These are phyloP conservation scores for Aplochiton taeniatus DNA, from an alignment of 2,797 vertebrate species.

Conservation along the genomic window DNA sequence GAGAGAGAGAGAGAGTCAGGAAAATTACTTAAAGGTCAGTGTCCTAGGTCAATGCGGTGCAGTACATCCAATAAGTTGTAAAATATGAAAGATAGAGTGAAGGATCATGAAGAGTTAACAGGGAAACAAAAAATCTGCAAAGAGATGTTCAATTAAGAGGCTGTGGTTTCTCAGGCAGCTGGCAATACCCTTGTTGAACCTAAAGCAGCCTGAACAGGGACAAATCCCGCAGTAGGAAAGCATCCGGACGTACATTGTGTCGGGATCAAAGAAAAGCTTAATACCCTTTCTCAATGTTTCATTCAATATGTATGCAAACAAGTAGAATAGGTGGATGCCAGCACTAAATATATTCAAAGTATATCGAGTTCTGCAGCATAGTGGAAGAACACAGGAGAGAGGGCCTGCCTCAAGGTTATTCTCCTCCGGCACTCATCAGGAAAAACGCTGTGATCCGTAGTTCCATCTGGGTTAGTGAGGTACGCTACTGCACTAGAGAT, in stretches of 20 bases:
- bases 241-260: constrained; percentile 40
- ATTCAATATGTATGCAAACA: constrained; percentile 47
- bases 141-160: constrained; percentile 27
- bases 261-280: constrained; percentile 55
- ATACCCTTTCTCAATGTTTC: constrained; percentile 42
- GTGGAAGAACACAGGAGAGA: background rate
- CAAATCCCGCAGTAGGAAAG: constrained; percentile 29
- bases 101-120: constrained; percentile 32
- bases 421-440: constrained; percentile 36
- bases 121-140: constrained; percentile 31
- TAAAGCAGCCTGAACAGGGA: constrained; percentile 18
- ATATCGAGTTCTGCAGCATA: constrained; percentile 3
- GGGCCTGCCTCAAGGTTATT: constrained; percentile 39
- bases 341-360: constrained; percentile 43
- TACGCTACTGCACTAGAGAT: constrained; percentile 25
- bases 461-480: constrained; percentile 20
- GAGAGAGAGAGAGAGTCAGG: background rate
- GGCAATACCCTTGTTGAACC: constrained; percentile 8
- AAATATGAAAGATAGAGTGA: constrained; percentile 24
- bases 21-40: constrained; percentile 33
- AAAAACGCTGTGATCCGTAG: constrained; percentile 33
- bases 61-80: constrained; percentile 31
- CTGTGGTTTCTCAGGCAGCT: constrained; percentile 14
- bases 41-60: constrained; percentile 14
- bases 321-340: constrained; percentile 44